These are phyloP conservation scores for Decapterus maruadsi DNA, from an alignment of 2,797 vertebrate genomes.

Conservation along the genomic window DNA sequence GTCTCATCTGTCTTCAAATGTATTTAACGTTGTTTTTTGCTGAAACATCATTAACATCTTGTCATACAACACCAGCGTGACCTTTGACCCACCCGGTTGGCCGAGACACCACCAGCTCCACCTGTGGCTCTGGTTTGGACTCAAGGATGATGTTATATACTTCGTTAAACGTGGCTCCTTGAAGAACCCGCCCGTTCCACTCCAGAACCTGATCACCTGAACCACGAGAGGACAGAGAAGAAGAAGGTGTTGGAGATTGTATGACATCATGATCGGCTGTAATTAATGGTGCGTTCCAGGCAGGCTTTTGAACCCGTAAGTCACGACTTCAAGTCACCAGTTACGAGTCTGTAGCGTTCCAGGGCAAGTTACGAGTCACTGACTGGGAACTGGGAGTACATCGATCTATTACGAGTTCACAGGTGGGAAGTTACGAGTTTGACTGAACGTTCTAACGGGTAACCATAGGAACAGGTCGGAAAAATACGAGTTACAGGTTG, in stretches of 20 bases:
- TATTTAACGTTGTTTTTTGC: not conserved
- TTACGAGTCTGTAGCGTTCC: too few relatives aligned
- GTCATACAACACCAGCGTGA: not conserved
- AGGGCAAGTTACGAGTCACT: too few relatives aligned
- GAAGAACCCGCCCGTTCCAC: conserved; percentile 94
- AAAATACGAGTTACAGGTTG: too few relatives aligned
- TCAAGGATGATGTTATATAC: conserved; percentile 98
- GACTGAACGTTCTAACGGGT: too few relatives aligned
- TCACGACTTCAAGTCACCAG: too few relatives aligned
- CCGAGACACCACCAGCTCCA: conserved; percentile 95
- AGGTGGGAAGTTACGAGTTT: too few relatives aligned
- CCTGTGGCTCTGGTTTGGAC: conserved; percentile 95
- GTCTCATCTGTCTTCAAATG: not conserved
- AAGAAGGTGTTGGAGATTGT: not conserved
- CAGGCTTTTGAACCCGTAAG: too few relatives aligned
- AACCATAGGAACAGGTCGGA: too few relatives aligned
- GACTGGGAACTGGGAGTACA: too few relatives aligned
- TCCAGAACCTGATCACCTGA: conserved; percentile 97
- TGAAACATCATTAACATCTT: not conserved
- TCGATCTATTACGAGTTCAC: too few relatives aligned
- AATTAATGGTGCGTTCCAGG: too few relatives aligned
- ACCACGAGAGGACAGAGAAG: not conserved
- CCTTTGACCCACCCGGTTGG: conserved; percentile 90
- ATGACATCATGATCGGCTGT: not conserved
- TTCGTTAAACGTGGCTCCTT: conserved; percentile 97